Evolutionary conservation across 2,888 invertebrate species (phyloP), one percentile per base, ranked within the genome.

Genomic region (Dyspetes luteomarginatus): DNA sequence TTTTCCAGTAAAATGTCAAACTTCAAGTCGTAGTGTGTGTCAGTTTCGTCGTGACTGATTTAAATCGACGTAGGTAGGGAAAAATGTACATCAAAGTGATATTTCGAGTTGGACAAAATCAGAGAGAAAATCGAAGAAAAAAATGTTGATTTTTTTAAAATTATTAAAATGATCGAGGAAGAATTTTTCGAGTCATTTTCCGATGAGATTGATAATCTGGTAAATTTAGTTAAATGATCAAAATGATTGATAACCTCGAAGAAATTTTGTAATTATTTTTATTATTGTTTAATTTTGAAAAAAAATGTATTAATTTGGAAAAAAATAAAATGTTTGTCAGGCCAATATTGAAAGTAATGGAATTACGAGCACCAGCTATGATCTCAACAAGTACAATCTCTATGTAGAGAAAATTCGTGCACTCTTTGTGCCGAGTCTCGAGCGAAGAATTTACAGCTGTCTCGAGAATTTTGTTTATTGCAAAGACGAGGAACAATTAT

Each of bases 361-460:
- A 24, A 30, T 58, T 17, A 3, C 64, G 19, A 15, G 36, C 4
- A 43, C 19, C 48, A 28, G 68, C 9, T 43, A 26, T 48, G 77
- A 85, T 26, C 75, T 86, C 22, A 80, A 84, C 0, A 84, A 82
- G 71, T 88, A 85, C 56, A 83, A 71, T 3, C 71, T 62, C 12
- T 88, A 84, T 60, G 22, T 89, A 1, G 87, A 91, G n/a, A 83
- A 82, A 45, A 76, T 89, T 28, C 86, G 85, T 22, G 82, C 84
- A 3, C 26, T 89, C 12, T 86, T 90, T 71, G 86, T 86, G 0
- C 85, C 87, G 5, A 85, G 85, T 60, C 81, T 90, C 64, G 89
- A 90, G 67, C 82, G 82, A 0, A 84, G 83, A 52, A 77, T 91
- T 12, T 78, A 82, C 45, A 85, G 83, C 4, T 76, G 78, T 2